A percentile compares a stretch with the other conserved stretches of the same genome.
phyloP scores from a whole-genome alignment of 2,113 vertebrate genomes.

The Gymnobelideus leadbeateri region DNA sequence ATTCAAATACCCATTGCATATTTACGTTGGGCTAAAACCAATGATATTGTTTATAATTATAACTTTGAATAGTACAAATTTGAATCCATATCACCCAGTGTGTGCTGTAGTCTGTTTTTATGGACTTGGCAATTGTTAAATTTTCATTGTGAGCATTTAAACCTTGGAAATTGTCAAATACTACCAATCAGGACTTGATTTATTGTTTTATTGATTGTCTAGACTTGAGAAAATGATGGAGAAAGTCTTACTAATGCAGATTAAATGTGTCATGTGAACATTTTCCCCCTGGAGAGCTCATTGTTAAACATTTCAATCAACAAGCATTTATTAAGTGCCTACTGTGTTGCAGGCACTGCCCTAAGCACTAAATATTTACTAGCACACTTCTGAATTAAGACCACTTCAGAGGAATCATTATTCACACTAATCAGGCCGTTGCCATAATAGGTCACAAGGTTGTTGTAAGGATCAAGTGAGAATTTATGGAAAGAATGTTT shows the following conservation, averaged over 20 bases:
- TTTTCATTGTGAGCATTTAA: not conserved
- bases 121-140: not conserved
- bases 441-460: not conserved
- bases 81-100: not conserved
- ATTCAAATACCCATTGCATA: not conserved
- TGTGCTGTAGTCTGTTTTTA: not conserved
- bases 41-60: not conserved
- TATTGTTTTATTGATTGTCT: not conserved
- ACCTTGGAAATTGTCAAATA: not conserved
- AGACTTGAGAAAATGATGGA: not conserved
- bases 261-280: not conserved
- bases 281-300: not conserved
- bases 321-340: not conserved
- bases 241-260: not conserved
- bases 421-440: not conserved
- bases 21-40: not conserved
- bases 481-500: not conserved
- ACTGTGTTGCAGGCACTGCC: not conserved
- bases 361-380: not conserved
- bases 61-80: not conserved
- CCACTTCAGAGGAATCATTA: too few species aligned
- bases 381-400: not conserved
- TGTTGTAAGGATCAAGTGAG: not conserved
- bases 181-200: not conserved
- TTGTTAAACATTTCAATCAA: not conserved